A percentile compares a stretch with the other conserved stretches of the same genome.
Evolutionary conservation across 1,140 invertebrate genomes (phyloP).

Genomic region (Microplitis demolitor): DNA sequence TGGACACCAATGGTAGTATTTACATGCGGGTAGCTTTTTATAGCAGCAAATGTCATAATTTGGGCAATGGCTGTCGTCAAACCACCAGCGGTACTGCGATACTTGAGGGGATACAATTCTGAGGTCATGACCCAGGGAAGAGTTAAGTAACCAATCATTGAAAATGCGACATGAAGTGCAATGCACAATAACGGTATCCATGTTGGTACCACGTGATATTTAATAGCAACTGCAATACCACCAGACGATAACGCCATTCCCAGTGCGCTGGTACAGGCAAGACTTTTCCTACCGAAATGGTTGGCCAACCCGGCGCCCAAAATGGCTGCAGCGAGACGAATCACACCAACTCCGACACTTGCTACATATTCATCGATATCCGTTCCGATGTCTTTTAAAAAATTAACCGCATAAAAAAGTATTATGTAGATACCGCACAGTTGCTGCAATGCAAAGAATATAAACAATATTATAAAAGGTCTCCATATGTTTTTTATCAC

Average conservation of each 20-base stretch:
- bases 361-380: constrained; percentile 71
- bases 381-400: constrained; percentile 71
- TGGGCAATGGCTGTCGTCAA: constrained; percentile 74
- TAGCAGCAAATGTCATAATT: constrained; percentile 70
- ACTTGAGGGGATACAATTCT: constrained; percentile 73
- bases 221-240: constrained; percentile 57
- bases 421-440: constrained; percentile 77
- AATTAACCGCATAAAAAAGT: constrained; percentile 75
- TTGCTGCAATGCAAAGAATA: constrained; percentile 74
- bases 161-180: constrained; percentile 71
- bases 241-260: constrained; percentile 69
- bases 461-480: constrained; percentile 68
- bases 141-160: constrained; percentile 75
- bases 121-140: constrained; percentile 78
- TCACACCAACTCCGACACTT: constrained; percentile 74
- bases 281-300: constrained; percentile 68
- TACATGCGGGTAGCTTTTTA: constrained; percentile 73
- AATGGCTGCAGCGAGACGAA: constrained; percentile 8
- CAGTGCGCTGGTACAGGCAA: constrained; percentile 70
- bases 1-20: constrained; percentile 67
- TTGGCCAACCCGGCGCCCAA: constrained; percentile 67
- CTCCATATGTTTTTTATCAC: constrained; percentile 61
- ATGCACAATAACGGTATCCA: constrained; percentile 68
- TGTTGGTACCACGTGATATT: constrained; percentile 40
- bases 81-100: constrained; percentile 71